These are phyloP conservation scores for Drosophila cognata DNA, from an alignment of 2,888 invertebrate genomes.

Conservation along the genomic window DNA sequence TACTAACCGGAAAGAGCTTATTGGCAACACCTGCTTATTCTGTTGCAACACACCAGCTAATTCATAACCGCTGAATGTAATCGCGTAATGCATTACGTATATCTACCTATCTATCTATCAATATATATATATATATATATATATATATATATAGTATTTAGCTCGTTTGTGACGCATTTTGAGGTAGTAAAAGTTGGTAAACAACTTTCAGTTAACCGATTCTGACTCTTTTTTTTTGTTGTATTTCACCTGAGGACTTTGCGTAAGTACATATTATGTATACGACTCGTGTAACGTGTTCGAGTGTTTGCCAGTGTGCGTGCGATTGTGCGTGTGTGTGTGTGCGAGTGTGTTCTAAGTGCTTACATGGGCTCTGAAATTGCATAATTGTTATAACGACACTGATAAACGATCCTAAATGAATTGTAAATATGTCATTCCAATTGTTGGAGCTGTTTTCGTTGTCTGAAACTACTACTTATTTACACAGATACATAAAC, in stretches of 20 bases:
- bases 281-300: conserved; percentile 45
- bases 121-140: not conserved
- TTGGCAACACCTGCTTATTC: not conserved
- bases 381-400: conserved; percentile 57
- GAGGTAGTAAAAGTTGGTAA: conserved; percentile 35
- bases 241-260: conserved; percentile 9
- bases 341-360: conserved; percentile 8
- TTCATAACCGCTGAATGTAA: not conserved
- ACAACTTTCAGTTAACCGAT: conserved; percentile 40
- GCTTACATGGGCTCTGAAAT: conserved; percentile 38
- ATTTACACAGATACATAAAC: conserved; percentile 1
- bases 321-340: conserved; percentile 6
- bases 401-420: conserved; percentile 65
- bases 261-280: conserved; percentile 59
- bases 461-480: conserved; percentile 2
- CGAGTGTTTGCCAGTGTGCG: conserved; percentile 10
- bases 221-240: conserved; percentile 27
- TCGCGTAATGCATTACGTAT: not conserved
- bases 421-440: conserved; percentile 56
- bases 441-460: conserved; percentile 4
- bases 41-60: conserved; percentile 6
- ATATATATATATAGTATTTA: not conserved
- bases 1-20: conserved; percentile 11
- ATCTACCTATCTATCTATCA: not conserved
- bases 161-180: conserved; percentile 27